Percentiles rank a stretch among this genome's conserved stretches.
Conservation (phyloP, 2,797 vertebrate species). For the Ptychadena robeensis region DNA sequence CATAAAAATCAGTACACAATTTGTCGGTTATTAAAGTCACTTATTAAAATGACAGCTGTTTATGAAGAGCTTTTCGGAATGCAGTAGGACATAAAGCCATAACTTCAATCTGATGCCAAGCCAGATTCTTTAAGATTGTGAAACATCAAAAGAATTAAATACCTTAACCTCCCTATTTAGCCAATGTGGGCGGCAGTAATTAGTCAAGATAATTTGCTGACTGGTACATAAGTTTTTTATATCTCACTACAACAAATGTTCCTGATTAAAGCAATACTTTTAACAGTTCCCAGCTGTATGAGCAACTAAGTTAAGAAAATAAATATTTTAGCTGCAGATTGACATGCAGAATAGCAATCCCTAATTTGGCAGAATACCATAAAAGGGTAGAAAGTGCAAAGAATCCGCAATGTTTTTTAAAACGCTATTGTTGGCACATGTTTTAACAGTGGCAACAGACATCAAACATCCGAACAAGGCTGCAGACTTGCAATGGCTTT, state of each 20-base stretch:
- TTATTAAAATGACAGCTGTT: slow-evolving; percentile 18
- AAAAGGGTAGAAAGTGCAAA: slow-evolving; percentile 21
- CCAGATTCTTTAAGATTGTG: slow-evolving; percentile 7
- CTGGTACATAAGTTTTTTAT: slow-evolving; percentile 37
- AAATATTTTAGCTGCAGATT: slow-evolving; percentile 43
- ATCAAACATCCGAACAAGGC: not conserved
- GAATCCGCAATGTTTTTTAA: slow-evolving; percentile 13
- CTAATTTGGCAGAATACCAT: slow-evolving; percentile 28
- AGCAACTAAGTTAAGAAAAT: slow-evolving; percentile 22
- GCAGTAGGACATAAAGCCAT: slow-evolving; percentile 18
- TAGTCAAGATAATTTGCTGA: slow-evolving; percentile 52
- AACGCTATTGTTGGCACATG: not conserved
- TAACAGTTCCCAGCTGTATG: slow-evolving; percentile 55
- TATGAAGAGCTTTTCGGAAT: slow-evolving; percentile 3
- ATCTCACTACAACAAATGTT: slow-evolving; percentile 57
- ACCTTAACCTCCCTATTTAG: slow-evolving; percentile 28
- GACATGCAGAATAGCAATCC: slow-evolving; percentile 30
- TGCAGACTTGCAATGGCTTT: not conserved
- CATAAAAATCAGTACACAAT: not conserved
- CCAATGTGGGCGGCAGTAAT: slow-evolving; percentile 23
- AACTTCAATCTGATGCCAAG: slow-evolving; percentile 22
- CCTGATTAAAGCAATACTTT: slow-evolving; percentile 51
- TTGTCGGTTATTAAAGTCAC: slow-evolving; percentile 19
- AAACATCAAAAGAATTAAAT: slow-evolving; percentile 38
- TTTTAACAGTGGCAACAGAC: not conserved